Conservation (phyloP, 2,797 vertebrate genomes). For the Carcharodon carcharias region DNA sequence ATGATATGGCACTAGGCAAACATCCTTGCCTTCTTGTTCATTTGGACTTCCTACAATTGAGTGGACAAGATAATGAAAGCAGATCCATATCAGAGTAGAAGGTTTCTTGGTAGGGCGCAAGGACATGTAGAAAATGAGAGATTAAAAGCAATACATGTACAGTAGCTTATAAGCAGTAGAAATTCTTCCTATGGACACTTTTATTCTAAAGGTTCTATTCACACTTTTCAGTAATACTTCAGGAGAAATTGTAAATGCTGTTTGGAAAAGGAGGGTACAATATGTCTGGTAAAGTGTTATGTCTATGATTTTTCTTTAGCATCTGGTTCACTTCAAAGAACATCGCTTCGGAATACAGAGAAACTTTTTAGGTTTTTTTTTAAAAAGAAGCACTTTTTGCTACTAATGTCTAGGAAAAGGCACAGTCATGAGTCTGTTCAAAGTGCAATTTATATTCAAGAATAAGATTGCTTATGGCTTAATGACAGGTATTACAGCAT, state of each 20-base stretch:
- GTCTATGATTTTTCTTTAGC: background rate
- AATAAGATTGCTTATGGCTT: conserved; percentile 31
- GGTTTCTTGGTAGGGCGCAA: conserved; percentile 17
- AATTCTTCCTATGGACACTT: background rate
- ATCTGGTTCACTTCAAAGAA: background rate
- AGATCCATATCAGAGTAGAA: background rate
- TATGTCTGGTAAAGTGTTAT: conserved; percentile 12
- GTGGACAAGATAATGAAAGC: conserved; percentile 6
- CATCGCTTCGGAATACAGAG: background rate
- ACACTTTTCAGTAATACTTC: background rate
- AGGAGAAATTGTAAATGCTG: conserved; percentile 30
- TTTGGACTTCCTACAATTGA: background rate
- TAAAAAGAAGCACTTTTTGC: conserved; percentile 35
- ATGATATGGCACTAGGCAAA: background rate
- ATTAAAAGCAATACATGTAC: conserved; percentile 2
- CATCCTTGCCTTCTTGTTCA: conserved; percentile 8
- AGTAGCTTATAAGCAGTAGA: background rate
- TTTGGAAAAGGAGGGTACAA: conserved; percentile 15
- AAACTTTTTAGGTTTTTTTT: conserved; percentile 26
- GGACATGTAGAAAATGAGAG: background rate
- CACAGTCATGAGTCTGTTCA: background rate
- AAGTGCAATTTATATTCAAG: conserved; percentile 31
- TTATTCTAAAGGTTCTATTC: conserved; percentile 15
- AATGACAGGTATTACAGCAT: conserved; percentile 20
- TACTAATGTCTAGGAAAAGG: conserved; percentile 35